Base-by-base conservation (phyloP, 2,113 vertebrate genomes). In the Terrapene triunguis region DNA sequence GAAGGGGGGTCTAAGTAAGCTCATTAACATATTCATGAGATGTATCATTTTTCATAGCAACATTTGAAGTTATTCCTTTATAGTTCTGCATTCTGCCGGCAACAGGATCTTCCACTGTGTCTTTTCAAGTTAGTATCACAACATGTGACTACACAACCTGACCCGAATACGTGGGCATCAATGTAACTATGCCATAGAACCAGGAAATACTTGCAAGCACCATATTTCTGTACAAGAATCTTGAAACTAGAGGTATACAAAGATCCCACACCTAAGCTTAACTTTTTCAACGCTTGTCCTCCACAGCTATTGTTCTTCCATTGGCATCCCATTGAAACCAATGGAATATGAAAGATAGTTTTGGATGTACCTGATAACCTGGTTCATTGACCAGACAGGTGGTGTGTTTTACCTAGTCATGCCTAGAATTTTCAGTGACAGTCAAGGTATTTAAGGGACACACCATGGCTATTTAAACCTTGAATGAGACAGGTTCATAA, bases 1-100 rank as follows among this genome's bases (percentile, higher is more conserved):
- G 48, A 57, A 57, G 24, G 9, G 51, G 25, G 29, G 55, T n/a
- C 21, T 53, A 84, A 32, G 10, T 0, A 0, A 69, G 57, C 48
- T 59, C 83, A 42, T n/a, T 2, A n/a, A 78, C 38, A 10, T 32
- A 29, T 32, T 17, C 44, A 27, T 35, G 48, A 87, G 74, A 89
- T 3, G 5, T 65, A 17, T 35, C 11, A 35, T 65, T 65, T 65
- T 65, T 65, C 62, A 65, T 65, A 65, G 17, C 16, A 65, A 65
- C 62, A 6, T 32, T 65, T 35, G 62, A 35, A 29, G 25, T n/a
- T 10, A 55, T 35, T 6, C 32, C 32, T 35, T 65, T 35, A 13
- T 65, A 17, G 62, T 65, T 65, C 32, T 35, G 62, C 13, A 65
- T 65, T 65, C 16, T 65, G 62, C 62, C 24, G 27, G 57, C 24